These are phyloP conservation scores for Agelastica alni DNA, from an alignment of 2,888 invertebrate genomes.

Conservation along the genomic window DNA sequence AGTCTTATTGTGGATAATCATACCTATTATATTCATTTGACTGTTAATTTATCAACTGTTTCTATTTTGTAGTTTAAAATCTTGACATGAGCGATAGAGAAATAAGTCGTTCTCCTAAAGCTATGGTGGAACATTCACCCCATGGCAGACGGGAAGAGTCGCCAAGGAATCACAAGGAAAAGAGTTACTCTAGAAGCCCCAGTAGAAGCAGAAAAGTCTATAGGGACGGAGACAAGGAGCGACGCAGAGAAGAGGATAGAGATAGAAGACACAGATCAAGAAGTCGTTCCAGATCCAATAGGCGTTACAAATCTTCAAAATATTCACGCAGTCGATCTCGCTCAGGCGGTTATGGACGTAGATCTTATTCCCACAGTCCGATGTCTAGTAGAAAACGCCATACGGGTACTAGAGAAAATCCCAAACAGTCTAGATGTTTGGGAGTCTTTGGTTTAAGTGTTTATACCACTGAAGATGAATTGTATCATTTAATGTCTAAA, in stretches of 20 bases:
- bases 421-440: conserved; percentile 84
- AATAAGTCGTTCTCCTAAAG: conserved; percentile 50
- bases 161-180: conserved; percentile 53
- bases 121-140: conserved; percentile 52
- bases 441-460: conserved; percentile 95
- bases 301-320: conserved; percentile 60
- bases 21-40: too few species aligned
- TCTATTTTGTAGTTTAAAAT: too few species aligned
- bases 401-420: conserved; percentile 81
- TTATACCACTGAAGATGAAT: conserved; percentile 89
- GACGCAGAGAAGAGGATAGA: conserved; percentile 55
- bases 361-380: conserved; percentile 75
- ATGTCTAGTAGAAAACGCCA: conserved; percentile 82
- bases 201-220: conserved; percentile 55
- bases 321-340: conserved; percentile 68
- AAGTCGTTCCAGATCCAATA: conserved; percentile 66
- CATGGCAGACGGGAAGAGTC: conserved; percentile 55
- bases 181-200: conserved; percentile 56
- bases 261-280: conserved; percentile 58
- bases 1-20: too few species aligned
- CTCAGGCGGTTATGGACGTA: conserved; percentile 61
- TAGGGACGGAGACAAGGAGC: conserved; percentile 53
- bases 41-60: too few species aligned
- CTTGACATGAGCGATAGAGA: conserved; percentile 26
- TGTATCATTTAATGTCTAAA: conserved; percentile 89